phyloP scores from a whole-genome alignment of 2,113 vertebrate genomes.

The Phasianus colchicus region DNA sequence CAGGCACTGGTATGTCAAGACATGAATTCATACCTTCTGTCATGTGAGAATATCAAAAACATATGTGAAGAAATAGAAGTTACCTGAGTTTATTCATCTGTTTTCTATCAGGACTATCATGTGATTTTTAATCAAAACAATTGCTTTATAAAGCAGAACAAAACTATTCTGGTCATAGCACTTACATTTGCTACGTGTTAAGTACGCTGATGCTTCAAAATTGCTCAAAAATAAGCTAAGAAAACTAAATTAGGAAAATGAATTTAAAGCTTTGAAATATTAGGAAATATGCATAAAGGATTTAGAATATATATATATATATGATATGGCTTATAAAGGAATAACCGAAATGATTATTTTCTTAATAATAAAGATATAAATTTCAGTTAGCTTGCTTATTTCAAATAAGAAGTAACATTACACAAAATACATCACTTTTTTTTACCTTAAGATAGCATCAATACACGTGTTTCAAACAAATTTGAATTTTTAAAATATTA shows the following conservation, averaged over 20 bases:
- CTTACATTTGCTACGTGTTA: not conserved
- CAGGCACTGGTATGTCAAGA: conserved; percentile 68
- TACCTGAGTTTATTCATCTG: conserved; percentile 22
- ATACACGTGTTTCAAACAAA: not conserved
- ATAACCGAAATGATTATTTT: not conserved
- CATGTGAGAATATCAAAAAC: conserved; percentile 67
- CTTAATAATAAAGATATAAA: not conserved
- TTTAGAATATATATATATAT: not conserved
- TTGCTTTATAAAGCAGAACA: not conserved
- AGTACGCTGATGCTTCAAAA: not conserved
- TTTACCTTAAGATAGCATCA: not conserved
- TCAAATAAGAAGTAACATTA: not conserved
- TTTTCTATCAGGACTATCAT: not conserved
- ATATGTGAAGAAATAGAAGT: conserved; percentile 47
- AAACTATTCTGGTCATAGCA: not conserved
- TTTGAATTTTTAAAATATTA: not conserved
- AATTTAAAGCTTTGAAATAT: not conserved
- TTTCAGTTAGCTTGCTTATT: not conserved
- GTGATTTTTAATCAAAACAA: not conserved
- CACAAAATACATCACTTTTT: not conserved
- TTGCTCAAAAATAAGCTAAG: not conserved
- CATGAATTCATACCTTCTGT: conserved; percentile 67
- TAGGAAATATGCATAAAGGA: not conserved
- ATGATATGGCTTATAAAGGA: not conserved
- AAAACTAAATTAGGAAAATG: not conserved